Evolutionary conservation across 2,888 invertebrate species (phyloP).

Genomic region (Ceraclea dissimilis): DNA sequence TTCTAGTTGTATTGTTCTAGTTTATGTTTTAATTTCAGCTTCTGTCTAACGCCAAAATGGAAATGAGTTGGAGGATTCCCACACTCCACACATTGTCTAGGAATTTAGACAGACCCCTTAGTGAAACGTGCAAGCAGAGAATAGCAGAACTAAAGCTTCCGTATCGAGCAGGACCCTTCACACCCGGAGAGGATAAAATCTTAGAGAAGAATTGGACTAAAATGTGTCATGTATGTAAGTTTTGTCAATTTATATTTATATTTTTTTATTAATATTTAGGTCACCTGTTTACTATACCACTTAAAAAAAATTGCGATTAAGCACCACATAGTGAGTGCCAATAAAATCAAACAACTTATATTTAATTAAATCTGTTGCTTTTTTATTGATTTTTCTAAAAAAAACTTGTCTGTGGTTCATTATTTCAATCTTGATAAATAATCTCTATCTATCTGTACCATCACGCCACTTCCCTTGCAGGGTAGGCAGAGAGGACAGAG

Average conservation of each 20-base stretch:
- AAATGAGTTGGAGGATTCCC: constrained; percentile 6
- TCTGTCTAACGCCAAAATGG: not conserved
- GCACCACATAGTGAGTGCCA: no score
- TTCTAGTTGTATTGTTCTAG: no score
- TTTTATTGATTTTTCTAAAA: no score
- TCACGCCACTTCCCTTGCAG: no score
- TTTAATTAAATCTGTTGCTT: no score
- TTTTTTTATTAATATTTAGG: not conserved
- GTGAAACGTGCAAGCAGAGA: constrained; percentile 1
- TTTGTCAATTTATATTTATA: not conserved
- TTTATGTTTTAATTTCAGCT: constrained; percentile 3
- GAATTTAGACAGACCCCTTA: constrained; percentile 2
- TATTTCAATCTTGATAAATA: no score
- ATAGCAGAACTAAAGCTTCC: constrained; percentile 8
- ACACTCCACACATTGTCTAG: constrained; percentile 6
- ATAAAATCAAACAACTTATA: no score
- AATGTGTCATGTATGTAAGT: constrained; percentile 11
- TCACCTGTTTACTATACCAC: no score
- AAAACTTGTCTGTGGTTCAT: no score
- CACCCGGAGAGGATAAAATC: constrained; percentile 13
- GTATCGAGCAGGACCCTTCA: constrained; percentile 5
- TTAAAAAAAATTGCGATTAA: no score
- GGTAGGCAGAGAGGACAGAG: no score
- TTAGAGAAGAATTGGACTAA: constrained; percentile 15
- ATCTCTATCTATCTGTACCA: no score